Conservation (phyloP, 2,888 invertebrate genomes). For the Deroplatys truncata region DNA sequence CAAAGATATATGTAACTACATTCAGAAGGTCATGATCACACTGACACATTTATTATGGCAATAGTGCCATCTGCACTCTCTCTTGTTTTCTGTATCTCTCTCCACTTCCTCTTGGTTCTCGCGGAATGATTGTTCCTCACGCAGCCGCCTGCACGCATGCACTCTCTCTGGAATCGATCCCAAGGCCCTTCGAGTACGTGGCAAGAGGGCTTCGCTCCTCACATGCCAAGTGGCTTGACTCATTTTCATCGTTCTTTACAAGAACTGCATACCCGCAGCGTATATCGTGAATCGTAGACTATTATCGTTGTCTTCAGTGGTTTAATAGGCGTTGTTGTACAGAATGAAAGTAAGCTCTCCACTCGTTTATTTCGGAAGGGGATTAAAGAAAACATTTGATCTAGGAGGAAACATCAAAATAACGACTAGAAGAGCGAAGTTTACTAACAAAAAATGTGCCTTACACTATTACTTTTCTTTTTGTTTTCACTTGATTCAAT, state of each 20-base stretch:
- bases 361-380: too few species aligned
- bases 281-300: neutral
- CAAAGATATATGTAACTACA: neutral
- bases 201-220: neutral
- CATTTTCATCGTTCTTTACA: neutral
- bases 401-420: neutral
- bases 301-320: neutral
- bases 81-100: neutral
- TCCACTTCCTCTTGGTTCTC: neutral
- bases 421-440: too few species aligned
- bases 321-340: too few species aligned
- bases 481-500: too few species aligned
- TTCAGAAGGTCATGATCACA: neutral
- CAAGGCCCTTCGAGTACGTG: neutral
- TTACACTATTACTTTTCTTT: too few species aligned
- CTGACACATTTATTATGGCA: neutral
- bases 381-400: neutral
- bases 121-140: neutral
- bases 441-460: too few species aligned
- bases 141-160: neutral
- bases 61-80: neutral
- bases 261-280: neutral
- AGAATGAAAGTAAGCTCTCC: too few species aligned
- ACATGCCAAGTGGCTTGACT: neutral
- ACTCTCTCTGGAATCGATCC: neutral